Evolutionary conservation across 2,797 vertebrate genomes (phyloP).

Genomic region (Enteromius unitaeniatus): DNA sequence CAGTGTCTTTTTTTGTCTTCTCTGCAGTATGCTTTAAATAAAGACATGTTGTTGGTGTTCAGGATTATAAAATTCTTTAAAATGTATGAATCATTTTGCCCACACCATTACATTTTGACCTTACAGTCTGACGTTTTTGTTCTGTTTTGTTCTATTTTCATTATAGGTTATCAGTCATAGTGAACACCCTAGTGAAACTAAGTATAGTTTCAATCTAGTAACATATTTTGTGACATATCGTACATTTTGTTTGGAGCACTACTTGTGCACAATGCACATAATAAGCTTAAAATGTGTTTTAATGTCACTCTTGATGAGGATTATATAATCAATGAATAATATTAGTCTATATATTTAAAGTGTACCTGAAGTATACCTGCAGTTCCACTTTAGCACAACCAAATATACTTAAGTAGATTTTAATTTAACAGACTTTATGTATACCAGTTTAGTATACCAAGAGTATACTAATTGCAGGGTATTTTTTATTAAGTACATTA

Average conservation of each 20-base stretch:
- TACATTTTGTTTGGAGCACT: background rate
- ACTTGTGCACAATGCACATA: background rate
- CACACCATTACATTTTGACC: background rate
- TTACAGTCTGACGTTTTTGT: background rate
- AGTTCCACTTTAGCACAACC: background rate
- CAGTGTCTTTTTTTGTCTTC: slow-evolving; percentile 36
- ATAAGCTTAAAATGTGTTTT: background rate
- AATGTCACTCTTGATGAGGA: background rate
- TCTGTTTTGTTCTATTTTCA: background rate
- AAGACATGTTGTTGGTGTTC: background rate
- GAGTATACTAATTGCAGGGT: background rate
- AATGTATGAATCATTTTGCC: background rate
- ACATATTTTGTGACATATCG: too few relatives aligned
- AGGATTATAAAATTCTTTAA: background rate
- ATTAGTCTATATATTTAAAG: background rate
- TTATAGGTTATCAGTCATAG: background rate
- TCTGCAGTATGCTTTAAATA: slow-evolving; percentile 15
- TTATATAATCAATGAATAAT: background rate
- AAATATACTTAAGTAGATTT: background rate
- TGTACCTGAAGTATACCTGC: background rate
- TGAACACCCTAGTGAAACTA: background rate
- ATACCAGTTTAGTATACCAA: background rate
- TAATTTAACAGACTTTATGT: background rate
- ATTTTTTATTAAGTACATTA: background rate
- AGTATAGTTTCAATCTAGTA: too few relatives aligned